A percentile compares a stretch with the other conserved stretches of the same genome.
Conservation (phyloP, 2,888 invertebrate species). For the Tinea trinotella region DNA sequence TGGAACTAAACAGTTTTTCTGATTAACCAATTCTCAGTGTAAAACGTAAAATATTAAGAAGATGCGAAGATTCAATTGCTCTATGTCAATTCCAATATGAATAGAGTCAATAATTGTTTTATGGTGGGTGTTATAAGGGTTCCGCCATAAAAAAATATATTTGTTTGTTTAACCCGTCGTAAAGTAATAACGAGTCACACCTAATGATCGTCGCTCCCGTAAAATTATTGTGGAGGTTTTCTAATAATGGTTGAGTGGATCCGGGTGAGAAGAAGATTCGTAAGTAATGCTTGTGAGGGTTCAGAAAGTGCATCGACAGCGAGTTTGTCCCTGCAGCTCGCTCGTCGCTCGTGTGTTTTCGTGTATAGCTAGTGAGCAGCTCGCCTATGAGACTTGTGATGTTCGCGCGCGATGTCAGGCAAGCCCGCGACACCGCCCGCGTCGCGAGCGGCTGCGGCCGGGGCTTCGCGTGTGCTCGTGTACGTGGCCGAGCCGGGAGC, state of each 20-base stretch:
- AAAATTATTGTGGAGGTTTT: constrained; percentile 21
- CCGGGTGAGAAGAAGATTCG: constrained; percentile 33
- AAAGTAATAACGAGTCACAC: constrained; percentile 39
- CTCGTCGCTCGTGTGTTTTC: constrained; percentile 40
- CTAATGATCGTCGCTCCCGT: neutral
- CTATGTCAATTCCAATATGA: constrained; percentile 3
- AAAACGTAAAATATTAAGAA: neutral
- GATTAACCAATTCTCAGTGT: neutral
- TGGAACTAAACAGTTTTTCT: neutral
- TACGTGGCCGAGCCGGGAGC: constrained; percentile 66
- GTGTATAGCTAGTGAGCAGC: constrained; percentile 59
- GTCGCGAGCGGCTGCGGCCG: constrained; percentile 65
- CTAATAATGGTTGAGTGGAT: constrained; percentile 52
- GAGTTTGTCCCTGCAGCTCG: constrained; percentile 12
- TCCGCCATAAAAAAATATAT: constrained; percentile 65
- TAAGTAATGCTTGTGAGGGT: constrained; percentile 54
- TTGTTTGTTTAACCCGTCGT: constrained; percentile 43
- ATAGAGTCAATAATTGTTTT: constrained; percentile 29
- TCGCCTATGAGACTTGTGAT: constrained; percentile 74
- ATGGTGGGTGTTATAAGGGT: constrained; percentile 65
- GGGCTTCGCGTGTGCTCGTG: constrained; percentile 66
- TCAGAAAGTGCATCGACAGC: constrained; percentile 19
- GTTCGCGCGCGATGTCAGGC: constrained; percentile 83
- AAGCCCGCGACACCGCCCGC: constrained; percentile 81
- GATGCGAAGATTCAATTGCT: neutral